These are phyloP conservation scores for Antheraea assamensis DNA, from an alignment of 2,888 invertebrate genomes.

Conservation along the genomic window DNA sequence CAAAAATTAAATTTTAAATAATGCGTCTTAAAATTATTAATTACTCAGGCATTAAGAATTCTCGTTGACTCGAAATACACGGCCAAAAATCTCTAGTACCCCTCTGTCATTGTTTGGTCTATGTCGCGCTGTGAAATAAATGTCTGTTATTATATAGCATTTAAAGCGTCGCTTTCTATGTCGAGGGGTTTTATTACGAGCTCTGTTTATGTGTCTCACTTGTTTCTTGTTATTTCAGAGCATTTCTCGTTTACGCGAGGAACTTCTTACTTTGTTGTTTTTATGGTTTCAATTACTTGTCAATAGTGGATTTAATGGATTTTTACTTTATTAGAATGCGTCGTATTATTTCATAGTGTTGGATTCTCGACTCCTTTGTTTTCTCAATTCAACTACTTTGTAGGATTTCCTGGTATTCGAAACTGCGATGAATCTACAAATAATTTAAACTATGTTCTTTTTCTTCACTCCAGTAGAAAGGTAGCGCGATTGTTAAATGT, in stretches of 20 bases:
- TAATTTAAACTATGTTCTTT: background rate
- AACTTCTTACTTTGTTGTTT: constrained; percentile 5
- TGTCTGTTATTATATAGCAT: constrained; percentile 28
- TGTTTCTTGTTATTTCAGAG: constrained; percentile 22
- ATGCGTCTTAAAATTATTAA: no score
- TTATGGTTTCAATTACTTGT: constrained; percentile 14
- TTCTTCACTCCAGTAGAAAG: background rate
- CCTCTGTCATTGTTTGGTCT: constrained; percentile 7
- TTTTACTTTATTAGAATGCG: constrained; percentile 4
- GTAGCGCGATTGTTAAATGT: background rate
- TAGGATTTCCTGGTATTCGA: background rate
- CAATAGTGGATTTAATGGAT: constrained; percentile 9
- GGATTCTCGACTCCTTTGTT: background rate
- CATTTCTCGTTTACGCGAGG: background rate
- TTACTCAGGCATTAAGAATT: no score
- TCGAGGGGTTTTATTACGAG: constrained; percentile 28
- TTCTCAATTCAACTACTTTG: background rate
- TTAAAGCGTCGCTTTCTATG: constrained; percentile 29
- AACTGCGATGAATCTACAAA: background rate
- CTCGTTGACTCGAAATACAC: no score
- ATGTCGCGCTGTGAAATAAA: constrained; percentile 25
- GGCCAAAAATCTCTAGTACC: background rate
- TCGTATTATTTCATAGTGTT: constrained; percentile 5
- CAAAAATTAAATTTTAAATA: no score
- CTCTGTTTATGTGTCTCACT: constrained; percentile 26